phyloP scores from a whole-genome alignment of 2,888 invertebrate species.

The Pyralis farinalis region DNA sequence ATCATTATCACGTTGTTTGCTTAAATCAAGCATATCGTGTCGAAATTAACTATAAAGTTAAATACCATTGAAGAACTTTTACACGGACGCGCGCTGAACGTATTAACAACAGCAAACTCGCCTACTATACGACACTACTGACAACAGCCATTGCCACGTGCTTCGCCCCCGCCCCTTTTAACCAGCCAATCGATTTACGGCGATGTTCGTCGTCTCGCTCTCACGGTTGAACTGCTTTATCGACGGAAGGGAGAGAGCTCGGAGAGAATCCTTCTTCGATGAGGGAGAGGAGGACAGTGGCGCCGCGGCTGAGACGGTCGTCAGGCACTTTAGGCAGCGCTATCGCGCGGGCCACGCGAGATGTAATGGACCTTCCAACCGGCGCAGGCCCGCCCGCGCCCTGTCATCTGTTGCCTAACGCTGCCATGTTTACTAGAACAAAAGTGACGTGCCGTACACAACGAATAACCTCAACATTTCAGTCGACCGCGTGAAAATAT shows the following conservation, averaged over 20 bases:
- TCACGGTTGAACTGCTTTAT: conserved; percentile 54
- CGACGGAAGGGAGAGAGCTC: conserved; percentile 50
- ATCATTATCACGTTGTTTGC: conserved; percentile 10
- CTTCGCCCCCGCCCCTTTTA: conserved; percentile 67
- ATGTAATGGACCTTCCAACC: conserved; percentile 64
- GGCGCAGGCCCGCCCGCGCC: conserved; percentile 76
- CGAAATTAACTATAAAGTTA: conserved; percentile 22
- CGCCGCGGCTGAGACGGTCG: conserved; percentile 45
- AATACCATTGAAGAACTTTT: conserved; percentile 29
- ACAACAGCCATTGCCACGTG: conserved; percentile 65
- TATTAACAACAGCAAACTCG: conserved; percentile 47
- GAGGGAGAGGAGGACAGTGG: conserved; percentile 46
- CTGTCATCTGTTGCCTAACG: conserved; percentile 74
- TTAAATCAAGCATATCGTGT: conserved; percentile 10
- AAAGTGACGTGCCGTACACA: conserved; percentile 73
- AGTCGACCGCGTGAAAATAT: conserved; percentile 34
- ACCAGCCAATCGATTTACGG: conserved; percentile 70
- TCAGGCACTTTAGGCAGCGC: conserved; percentile 50
- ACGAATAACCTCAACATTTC: conserved; percentile 73
- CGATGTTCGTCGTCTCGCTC: conserved; percentile 55
- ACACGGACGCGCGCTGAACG: conserved; percentile 38
- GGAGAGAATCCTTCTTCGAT: conserved; percentile 33
- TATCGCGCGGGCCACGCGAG: conserved; percentile 45
- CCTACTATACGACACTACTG: conserved; percentile 41
- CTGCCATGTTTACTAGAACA: conserved; percentile 77